A percentile compares a stretch with the other conserved stretches of the same genome.
Evolutionary conservation across 2,797 vertebrate species (phyloP).

Genomic region (Scarus forsteni): DNA sequence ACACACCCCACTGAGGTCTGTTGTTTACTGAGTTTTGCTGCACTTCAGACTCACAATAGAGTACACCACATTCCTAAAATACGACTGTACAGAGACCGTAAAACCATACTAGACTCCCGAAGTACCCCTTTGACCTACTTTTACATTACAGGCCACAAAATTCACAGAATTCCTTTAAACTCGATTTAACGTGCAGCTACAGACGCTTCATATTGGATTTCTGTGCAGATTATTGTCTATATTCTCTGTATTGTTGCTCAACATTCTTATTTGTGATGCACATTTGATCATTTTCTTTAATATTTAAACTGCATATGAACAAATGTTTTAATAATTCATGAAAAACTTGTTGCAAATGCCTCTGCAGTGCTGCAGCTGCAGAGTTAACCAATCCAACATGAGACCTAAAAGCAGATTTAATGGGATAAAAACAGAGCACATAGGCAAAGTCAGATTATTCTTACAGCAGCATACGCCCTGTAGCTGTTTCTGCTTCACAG

Average conservation of each 20-base stretch:
- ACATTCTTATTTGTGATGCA: no score
- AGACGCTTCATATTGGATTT: neutral
- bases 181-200: no score
- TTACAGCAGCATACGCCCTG: no score
- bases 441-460: no score
- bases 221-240: neutral
- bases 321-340: neutral
- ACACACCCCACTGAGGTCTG: constrained; percentile 77
- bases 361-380: neutral
- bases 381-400: neutral
- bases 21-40: constrained; percentile 77
- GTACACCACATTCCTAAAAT: neutral
- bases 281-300: no score
- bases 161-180: no score
- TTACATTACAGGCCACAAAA: no score
- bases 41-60: neutral
- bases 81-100: neutral
- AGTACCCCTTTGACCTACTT: no score
- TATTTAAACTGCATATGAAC: no score
- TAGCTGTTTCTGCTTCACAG: no score
- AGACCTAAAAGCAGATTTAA: neutral
- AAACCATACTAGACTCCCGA: neutral
- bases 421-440: no score
- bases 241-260: no score
- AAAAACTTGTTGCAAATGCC: neutral